Evolutionary conservation across 2,888 invertebrate genomes (phyloP), one percentile per base, ranked within the genome.

Genomic region (Norana najaformis): DNA sequence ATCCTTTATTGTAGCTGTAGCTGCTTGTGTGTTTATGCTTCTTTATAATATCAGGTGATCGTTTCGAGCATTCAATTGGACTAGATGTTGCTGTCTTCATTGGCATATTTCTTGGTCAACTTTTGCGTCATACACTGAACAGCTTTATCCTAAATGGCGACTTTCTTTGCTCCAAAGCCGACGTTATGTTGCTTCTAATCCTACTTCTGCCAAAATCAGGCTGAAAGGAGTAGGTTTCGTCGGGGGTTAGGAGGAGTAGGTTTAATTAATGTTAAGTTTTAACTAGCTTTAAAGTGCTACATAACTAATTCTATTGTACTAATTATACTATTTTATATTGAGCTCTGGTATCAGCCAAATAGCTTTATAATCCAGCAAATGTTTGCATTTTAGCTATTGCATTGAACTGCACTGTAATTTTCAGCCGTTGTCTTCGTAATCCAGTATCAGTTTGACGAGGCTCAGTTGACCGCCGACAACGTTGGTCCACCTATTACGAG

Each of bases 361-460:
- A n/a, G n/a, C n/a, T n/a, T n/a, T n/a, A n/a, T n/a, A n/a, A n/a
- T n/a, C n/a, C n/a, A 47, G 20, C 6, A 47, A 35, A 83, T 18
- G 34, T 35, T 4, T 34, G 1, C 5, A 53, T 23, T 53, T 53
- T 23, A 85, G 2, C 83, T 16, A 20, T 85, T 85, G 16, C 14
- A 5, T 85, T 85, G 36, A 20, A 23, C 5, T 85, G 36, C 69
- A n/a, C n/a, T 69, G n/a, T n/a, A 8, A 69, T n/a, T 69, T 37
- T 20, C 95, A 96, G 98, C 97, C 89, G 98, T 98, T 0, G 96
- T 98, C 39, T 98, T 98, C 94, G 97, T 98, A 38, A 97, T 98
- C 94, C 98, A 98, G 96, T 98, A 98, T 96, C 96, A 98, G 89
- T 98, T 98, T 94, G 98, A 98, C 94, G 98, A 98, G 94, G 98